Percentiles rank a stretch among this genome's conserved stretches.
These are phyloP conservation scores for Columbina picui DNA, from an alignment of 2,113 vertebrate genomes.

Conservation along the genomic window DNA sequence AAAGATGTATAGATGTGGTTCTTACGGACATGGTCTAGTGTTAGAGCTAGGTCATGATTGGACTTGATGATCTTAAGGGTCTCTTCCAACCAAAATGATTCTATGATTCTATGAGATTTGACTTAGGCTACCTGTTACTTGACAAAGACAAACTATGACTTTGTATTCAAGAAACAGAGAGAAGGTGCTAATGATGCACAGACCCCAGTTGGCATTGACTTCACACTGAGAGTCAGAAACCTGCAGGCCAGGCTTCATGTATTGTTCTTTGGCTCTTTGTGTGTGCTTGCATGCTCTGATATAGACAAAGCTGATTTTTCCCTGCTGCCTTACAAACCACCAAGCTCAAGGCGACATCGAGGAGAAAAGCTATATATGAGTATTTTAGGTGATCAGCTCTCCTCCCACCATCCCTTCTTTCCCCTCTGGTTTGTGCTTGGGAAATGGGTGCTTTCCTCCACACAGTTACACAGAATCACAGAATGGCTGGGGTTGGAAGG, in stretches of 20 bases:
- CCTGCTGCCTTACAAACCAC: neutral
- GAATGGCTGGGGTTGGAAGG: too few species aligned
- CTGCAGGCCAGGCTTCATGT: neutral
- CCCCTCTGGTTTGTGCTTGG: neutral
- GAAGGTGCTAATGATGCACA: neutral
- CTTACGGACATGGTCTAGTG: too few species aligned
- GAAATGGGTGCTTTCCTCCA: neutral
- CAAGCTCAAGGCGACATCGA: neutral
- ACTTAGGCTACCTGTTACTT: neutral
- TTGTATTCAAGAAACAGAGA: neutral
- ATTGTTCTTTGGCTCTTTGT: neutral
- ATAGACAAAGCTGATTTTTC: neutral
- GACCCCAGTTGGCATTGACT: neutral
- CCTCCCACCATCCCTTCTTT: neutral
- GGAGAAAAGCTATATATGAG: neutral
- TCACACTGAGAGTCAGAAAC: neutral
- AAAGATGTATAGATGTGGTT: too few species aligned
- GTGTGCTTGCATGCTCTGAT: neutral
- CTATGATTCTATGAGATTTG: neutral
- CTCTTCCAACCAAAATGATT: too few species aligned
- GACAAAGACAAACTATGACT: neutral
- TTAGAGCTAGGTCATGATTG: too few species aligned
- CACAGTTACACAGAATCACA: neutral
- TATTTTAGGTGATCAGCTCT: neutral
- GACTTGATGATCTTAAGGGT: too few species aligned